These are phyloP conservation scores for Hesperophylax magnus DNA, from an alignment of 1,140 invertebrate species.

Conservation along the genomic window DNA sequence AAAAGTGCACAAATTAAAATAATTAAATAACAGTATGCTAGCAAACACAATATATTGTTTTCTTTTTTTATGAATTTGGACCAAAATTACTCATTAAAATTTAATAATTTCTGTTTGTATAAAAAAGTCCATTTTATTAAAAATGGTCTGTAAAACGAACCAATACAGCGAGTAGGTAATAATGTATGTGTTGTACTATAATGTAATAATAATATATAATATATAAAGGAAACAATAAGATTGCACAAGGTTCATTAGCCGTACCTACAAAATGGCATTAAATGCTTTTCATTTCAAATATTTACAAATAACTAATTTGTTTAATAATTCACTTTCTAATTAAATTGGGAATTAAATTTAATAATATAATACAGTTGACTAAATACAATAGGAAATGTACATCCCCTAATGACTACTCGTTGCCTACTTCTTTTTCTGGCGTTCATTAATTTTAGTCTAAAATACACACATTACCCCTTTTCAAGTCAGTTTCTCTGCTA, in stretches of 20 bases:
- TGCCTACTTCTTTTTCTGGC: slow-evolving; percentile 28
- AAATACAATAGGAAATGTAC: slow-evolving; percentile 32
- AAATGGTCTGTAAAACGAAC: no score
- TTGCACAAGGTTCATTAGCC: slow-evolving; percentile 40
- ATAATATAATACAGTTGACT: slow-evolving; percentile 39
- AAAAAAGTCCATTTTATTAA: no score
- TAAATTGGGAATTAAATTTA: slow-evolving; percentile 31
- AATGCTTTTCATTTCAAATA: slow-evolving; percentile 43
- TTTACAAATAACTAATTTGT: slow-evolving; percentile 25
- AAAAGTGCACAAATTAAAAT: slow-evolving; percentile 25
- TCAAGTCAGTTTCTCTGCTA: background rate
- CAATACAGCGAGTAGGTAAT: no score
- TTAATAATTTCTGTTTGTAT: no score
- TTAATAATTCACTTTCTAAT: background rate
- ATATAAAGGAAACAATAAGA: slow-evolving; percentile 32
- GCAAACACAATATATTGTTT: no score
- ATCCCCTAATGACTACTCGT: slow-evolving; percentile 14
- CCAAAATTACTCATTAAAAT: no score
- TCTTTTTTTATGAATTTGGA: no score
- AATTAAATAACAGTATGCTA: background rate
- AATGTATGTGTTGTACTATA: slow-evolving; percentile 14
- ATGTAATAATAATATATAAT: background rate
- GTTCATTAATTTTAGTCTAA: slow-evolving; percentile 2
- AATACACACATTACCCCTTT: background rate
- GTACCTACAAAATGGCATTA: slow-evolving; percentile 43